Conservation (phyloP, 2,888 invertebrate genomes). For the Tuberolachnus salignus region DNA sequence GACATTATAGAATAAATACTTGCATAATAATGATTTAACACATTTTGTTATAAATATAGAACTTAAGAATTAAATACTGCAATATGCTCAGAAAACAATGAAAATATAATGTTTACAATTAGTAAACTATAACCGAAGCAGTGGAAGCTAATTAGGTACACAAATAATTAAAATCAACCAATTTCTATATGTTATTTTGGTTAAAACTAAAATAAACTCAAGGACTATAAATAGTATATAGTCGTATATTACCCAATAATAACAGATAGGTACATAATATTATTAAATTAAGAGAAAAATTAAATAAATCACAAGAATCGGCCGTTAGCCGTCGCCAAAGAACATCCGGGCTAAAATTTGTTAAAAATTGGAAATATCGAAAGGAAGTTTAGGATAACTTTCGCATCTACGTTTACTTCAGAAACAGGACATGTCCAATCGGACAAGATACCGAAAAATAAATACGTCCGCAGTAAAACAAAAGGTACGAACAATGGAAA, state of each 20-base stretch:
- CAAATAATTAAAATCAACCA: neutral
- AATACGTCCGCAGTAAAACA: neutral
- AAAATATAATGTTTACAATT: neutral
- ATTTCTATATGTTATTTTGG: neutral
- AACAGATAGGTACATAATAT: neutral
- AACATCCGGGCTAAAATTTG: neutral
- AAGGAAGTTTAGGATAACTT: no score
- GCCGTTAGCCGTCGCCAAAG: neutral
- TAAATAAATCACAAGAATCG: no score
- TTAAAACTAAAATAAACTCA: conserved; percentile 17
- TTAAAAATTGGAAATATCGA: no score
- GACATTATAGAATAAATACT: no score
- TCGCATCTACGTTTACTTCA: no score
- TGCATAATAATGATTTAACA: no score
- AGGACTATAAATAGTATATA: conserved; percentile 21
- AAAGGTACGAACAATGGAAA: no score
- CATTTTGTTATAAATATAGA: no score
- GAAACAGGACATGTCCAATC: neutral
- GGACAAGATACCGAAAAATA: neutral
- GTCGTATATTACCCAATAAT: conserved; percentile 20
- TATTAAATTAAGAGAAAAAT: neutral
- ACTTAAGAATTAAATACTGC: neutral
- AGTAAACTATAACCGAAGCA: neutral
- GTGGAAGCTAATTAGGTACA: conserved; percentile 6
- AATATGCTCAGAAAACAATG: neutral